A percentile compares a stretch with the other conserved stretches of the same genome.
Evolutionary conservation across 2,888 invertebrate species (phyloP).

Genomic region (Drosophila cognata): DNA sequence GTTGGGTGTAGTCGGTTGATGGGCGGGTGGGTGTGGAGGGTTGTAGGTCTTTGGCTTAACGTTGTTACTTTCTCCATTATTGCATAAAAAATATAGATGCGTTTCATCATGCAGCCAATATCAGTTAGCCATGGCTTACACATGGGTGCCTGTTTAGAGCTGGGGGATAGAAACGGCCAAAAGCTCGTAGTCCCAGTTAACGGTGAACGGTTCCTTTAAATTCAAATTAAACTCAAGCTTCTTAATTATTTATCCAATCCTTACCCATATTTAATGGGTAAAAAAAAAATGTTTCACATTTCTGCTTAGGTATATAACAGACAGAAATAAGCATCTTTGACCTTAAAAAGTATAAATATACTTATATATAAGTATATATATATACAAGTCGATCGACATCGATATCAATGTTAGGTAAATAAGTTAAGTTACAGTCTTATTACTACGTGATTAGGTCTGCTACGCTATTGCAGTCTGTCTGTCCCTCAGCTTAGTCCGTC

Average conservation of each 20-base stretch:
- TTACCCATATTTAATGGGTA: neutral
- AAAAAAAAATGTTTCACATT: neutral
- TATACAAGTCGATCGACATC: neutral
- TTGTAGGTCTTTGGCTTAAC: constrained; percentile 1
- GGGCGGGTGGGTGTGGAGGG: neutral
- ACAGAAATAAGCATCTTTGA: neutral
- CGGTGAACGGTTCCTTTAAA: neutral
- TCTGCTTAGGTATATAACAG: neutral
- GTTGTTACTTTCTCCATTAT: constrained; percentile 39
- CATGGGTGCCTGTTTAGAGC: neutral
- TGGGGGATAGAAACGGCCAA: neutral
- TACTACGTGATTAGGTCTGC: neutral
- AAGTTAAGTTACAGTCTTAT: neutral
- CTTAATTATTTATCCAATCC: neutral
- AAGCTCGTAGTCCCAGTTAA: neutral
- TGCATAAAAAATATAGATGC: constrained; percentile 59
- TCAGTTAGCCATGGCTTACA: constrained; percentile 23
- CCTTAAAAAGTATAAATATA: neutral
- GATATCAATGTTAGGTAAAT: neutral
- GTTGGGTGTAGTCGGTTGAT: neutral
- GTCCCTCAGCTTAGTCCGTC: neutral
- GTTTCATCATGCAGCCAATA: constrained; percentile 30
- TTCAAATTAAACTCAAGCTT: neutral
- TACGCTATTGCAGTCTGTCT: neutral
- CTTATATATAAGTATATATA: neutral